A percentile compares a stretch with the other conserved stretches of the same genome.
Evolutionary conservation across 2,797 vertebrate species (phyloP).

Genomic region (Falco berigora): DNA sequence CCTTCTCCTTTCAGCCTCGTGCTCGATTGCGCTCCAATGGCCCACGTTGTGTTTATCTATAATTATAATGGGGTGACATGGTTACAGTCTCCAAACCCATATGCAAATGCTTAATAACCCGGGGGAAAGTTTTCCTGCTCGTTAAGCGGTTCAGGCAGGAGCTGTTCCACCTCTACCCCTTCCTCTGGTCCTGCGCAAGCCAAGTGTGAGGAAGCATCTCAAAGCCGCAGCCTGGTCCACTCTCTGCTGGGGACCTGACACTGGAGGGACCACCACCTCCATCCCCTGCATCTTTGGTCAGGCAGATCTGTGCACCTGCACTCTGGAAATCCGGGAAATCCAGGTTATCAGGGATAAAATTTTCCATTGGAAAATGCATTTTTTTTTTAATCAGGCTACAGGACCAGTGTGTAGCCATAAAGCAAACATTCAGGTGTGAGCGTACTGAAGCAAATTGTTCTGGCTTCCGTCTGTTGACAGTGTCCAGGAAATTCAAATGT

Average conservation of each 20-base stretch:
- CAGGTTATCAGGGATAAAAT: neutral
- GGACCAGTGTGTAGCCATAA: neutral
- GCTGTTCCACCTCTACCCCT: neutral
- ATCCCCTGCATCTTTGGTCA: neutral
- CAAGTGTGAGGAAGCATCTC: neutral
- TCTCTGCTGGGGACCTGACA: neutral
- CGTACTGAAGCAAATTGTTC: neutral
- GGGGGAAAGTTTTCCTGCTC: neutral
- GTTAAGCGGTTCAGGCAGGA: neutral
- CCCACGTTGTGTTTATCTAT: neutral
- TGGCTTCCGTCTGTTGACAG: neutral
- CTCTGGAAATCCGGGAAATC: neutral
- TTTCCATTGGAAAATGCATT: neutral
- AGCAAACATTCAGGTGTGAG: neutral
- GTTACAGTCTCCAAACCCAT: neutral
- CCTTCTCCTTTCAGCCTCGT: neutral
- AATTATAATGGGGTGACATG: neutral
- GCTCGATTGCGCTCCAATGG: neutral
- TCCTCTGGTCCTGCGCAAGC: neutral
- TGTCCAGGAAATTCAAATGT: conserved; percentile 25
- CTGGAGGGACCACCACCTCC: neutral
- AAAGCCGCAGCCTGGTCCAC: neutral
- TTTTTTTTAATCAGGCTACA: neutral
- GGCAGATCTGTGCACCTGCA: rapidly evolving
- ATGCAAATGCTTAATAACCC: conserved; percentile 38